These are phyloP conservation scores for Drosophila fuyamai DNA, from an alignment of 1,140 invertebrate species.

Conservation along the genomic window DNA sequence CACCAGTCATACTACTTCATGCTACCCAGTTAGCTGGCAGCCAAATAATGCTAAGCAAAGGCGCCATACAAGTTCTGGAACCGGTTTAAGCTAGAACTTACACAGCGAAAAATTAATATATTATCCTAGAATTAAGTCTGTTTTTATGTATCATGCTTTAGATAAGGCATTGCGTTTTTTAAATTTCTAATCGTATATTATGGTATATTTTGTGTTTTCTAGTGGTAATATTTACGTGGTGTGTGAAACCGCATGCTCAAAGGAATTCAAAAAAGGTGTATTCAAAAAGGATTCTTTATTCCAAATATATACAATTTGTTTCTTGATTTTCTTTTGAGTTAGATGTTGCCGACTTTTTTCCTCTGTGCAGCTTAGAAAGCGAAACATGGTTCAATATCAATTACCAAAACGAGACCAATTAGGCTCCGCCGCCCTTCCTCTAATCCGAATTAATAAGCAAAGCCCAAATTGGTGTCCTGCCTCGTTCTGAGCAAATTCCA, in stretches of 20 bases:
- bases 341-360: background rate
- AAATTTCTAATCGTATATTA: too few relatives aligned
- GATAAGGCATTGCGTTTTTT: too few relatives aligned
- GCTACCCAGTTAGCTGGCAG: background rate
- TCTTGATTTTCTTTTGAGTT: too few relatives aligned
- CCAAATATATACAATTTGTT: too few relatives aligned
- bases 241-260: too few relatives aligned
- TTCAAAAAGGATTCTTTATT: background rate
- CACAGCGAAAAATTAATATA: background rate
- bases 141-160: too few relatives aligned
- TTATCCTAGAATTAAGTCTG: too few relatives aligned
- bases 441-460: slow-evolving; percentile 71
- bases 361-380: background rate
- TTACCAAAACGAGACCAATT: slow-evolving; percentile 48
- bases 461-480: background rate
- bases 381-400: background rate
- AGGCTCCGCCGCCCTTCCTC: slow-evolving; percentile 24
- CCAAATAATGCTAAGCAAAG: background rate
- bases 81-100: background rate
- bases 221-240: too few relatives aligned
- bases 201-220: too few relatives aligned
- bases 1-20: background rate
- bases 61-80: background rate
- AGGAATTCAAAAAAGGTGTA: too few relatives aligned
- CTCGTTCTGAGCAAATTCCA: slow-evolving; percentile 53